A percentile compares a stretch with the other conserved stretches of the same genome.
These are phyloP conservation scores for Gouania willdenowi DNA, from an alignment of 2,797 vertebrate species.

Conservation along the genomic window DNA sequence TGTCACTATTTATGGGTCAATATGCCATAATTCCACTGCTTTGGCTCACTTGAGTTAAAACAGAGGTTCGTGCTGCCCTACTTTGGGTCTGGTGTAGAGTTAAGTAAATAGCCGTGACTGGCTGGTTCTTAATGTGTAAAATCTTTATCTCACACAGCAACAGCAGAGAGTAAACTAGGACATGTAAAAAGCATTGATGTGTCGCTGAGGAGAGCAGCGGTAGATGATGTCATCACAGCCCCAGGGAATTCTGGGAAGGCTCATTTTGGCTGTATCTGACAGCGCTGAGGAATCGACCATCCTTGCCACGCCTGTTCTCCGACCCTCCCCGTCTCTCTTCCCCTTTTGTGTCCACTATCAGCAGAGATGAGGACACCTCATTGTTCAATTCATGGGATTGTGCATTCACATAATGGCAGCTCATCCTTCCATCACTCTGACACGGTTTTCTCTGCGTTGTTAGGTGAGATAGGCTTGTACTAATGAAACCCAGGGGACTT, in stretches of 20 bases:
- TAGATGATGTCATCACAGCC: constrained; percentile 40
- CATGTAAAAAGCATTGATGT: neutral
- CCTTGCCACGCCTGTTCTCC: neutral
- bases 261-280: constrained; percentile 24
- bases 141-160: no score
- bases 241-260: constrained; percentile 17
- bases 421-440: neutral
- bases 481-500: constrained; percentile 57
- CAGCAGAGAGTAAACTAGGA: constrained; percentile 10
- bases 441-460: neutral
- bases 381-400: constrained; percentile 1
- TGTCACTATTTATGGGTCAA: no score
- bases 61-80: no score
- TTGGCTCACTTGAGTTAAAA: no score
- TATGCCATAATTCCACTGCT: no score
- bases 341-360: constrained; percentile 26
- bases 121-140: no score
- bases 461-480: constrained; percentile 1
- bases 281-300: neutral
- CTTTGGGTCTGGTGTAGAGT: no score
- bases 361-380: constrained; percentile 3
- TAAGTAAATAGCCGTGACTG: no score
- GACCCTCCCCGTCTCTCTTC: neutral
- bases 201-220: neutral
- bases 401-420: constrained; percentile 1